Evolutionary conservation across 2,888 invertebrate genomes (phyloP).

Genomic region (Crocallis elinguaria): DNA sequence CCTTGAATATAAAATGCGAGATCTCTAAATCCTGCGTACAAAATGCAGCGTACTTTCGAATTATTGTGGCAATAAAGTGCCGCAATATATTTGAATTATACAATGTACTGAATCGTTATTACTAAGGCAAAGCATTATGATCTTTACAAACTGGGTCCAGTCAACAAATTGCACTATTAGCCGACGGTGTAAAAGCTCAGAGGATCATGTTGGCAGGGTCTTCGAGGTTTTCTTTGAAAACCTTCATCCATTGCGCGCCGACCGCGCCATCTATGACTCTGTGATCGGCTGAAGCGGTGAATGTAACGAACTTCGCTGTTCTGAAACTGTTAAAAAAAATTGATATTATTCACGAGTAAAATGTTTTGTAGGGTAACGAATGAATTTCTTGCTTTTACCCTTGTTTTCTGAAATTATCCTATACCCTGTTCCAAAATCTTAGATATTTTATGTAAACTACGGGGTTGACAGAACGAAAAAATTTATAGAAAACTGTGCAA

Average conservation of each 20-base stretch:
- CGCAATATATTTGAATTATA: no score
- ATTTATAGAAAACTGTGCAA: no score
- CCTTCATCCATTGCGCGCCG: constrained; percentile 97
- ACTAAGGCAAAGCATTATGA: not conserved
- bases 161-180: constrained; percentile 46
- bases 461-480: no score
- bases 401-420: no score
- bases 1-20: no score
- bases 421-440: no score
- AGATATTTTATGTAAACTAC: no score
- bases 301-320: constrained; percentile 91
- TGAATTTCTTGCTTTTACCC: not conserved
- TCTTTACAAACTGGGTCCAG: constrained; percentile 35
- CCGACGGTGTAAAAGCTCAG: constrained; percentile 71
- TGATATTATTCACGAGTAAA: no score
- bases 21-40: not conserved
- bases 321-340: constrained; percentile 85
- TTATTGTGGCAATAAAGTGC: no score
- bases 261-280: constrained; percentile 99
- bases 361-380: no score
- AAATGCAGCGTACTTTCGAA: not conserved
- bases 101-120: no score
- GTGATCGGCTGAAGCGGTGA: constrained; percentile 98
- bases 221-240: constrained; percentile 94
- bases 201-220: constrained; percentile 97